Base-by-base conservation (phyloP, 2,113 vertebrate species). In the Synchiropus splendidus region DNA sequence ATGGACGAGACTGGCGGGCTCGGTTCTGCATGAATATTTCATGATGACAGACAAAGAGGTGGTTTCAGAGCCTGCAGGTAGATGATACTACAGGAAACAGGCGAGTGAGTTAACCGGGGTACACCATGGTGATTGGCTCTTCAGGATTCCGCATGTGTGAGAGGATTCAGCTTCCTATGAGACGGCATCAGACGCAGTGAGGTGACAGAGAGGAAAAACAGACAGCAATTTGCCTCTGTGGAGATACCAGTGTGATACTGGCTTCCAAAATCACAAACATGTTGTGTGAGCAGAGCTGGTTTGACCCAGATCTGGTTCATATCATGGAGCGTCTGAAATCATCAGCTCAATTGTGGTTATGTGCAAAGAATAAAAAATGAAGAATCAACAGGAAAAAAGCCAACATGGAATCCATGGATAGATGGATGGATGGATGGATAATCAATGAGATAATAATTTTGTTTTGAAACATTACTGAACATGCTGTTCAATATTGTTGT, bases 181-280 rank as follows among this genome's bases (percentile, higher is more conserved):
- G 21, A 27, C 21, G 21, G 43, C 36, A 32, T 18, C 38, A 17
- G 15, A 14, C 39, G 48, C 32, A 33, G 2, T 49, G 33, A 14
- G 2, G 42, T 61, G 72, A 74, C 67, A 59, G 43, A 39, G 48
- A 65, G 48, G 67, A 79, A 63, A 55, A 38, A 48, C 55, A 43
- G 61, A 75, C 52, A 66, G 60, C 18, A 36, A 10, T 1, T 11
- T 52, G 59, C 64, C 59, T 54, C 64, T 47, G 72, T 43, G 42
- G 42, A 30, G 51, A 53, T 69, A 69, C 59, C 55, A 59, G 38
- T 27, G 45, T 30, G 45, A 47, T 12, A 45, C 49, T 37, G 48
- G 46, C 37, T 40, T 38, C 31, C 44, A n/a, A 31, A 39, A 31
- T 35, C 14, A 12, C 34, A 39, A 21, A 31, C 41, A 43, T 13